Conservation (phyloP, 2,888 invertebrate genomes). For the Alviniconcha strummeri region DNA sequence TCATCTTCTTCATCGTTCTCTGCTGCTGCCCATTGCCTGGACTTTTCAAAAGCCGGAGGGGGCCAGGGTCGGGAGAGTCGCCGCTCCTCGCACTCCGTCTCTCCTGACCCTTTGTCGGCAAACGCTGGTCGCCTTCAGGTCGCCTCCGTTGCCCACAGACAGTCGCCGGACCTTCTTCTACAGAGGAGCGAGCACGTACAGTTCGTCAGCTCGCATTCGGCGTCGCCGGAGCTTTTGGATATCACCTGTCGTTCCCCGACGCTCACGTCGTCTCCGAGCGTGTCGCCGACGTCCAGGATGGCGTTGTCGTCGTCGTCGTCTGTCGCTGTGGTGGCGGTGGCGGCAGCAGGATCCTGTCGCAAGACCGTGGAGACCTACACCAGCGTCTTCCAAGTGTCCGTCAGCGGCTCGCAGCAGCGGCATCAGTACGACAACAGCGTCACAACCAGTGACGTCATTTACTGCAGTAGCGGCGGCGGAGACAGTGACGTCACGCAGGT, state of each 20-base stretch:
- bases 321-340: background rate
- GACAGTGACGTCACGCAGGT: conserved; percentile 12
- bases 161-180: background rate
- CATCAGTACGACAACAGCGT: background rate
- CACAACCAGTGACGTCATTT: background rate
- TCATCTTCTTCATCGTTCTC: no score
- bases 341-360: background rate
- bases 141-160: background rate
- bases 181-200: conserved; percentile 23
- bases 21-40: no score
- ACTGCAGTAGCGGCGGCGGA: background rate
- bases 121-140: background rate
- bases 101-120: background rate
- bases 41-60: no score
- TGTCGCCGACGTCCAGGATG: no score
- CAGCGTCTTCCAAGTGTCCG: conserved; percentile 17
- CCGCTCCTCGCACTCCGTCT: no score
- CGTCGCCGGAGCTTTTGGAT: background rate
- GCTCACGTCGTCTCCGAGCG: no score
- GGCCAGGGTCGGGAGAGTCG: no score
- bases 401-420: background rate
- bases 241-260: no score
- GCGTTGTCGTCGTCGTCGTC: background rate
- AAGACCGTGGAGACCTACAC: background rate
- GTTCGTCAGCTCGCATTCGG: conserved; percentile 5